Evolutionary conservation across 2,888 invertebrate species (phyloP).

Genomic region (Sylvicola cinctus): DNA sequence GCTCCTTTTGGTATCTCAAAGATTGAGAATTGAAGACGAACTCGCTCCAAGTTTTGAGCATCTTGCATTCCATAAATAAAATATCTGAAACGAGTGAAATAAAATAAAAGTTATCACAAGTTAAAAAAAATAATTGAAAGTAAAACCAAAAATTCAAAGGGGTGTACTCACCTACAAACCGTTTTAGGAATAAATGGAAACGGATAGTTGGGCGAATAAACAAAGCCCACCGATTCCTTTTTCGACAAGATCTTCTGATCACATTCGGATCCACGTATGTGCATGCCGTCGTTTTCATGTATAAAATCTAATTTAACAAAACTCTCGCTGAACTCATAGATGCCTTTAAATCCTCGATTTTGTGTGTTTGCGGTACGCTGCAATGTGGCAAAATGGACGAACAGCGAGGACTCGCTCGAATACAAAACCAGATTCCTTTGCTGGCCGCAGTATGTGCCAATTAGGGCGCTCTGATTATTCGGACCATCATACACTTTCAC

Average conservation of each 20-base stretch:
- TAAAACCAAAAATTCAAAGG: background rate
- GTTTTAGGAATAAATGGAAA: conserved; percentile 88
- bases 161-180: conserved; percentile 71
- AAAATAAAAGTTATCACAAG: background rate
- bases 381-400: conserved; percentile 80
- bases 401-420: conserved; percentile 78
- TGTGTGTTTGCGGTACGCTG: conserved; percentile 83
- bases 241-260: conserved; percentile 92
- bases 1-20: conserved; percentile 75
- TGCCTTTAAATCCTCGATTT: conserved; percentile 95
- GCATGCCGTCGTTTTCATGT: conserved; percentile 73
- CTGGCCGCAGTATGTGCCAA: conserved; percentile 94
- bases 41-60: conserved; percentile 85
- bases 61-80: conserved; percentile 98
- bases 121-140: background rate
- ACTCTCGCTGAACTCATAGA: conserved; percentile 95
- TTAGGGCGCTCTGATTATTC: conserved; percentile 69
- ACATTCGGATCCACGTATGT: conserved; percentile 94
- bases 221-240: conserved; percentile 78
- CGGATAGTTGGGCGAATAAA: conserved; percentile 93
- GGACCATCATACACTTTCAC: conserved; percentile 93
- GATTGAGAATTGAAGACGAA: conserved; percentile 67
- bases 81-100: conserved; percentile 35
- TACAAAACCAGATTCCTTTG: conserved; percentile 89
- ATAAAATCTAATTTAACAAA: conserved; percentile 91